A percentile compares a stretch with the other conserved stretches of the same genome.
Conservation (phyloP, 2,797 vertebrate species). For the Atherinosoma microstoma region DNA sequence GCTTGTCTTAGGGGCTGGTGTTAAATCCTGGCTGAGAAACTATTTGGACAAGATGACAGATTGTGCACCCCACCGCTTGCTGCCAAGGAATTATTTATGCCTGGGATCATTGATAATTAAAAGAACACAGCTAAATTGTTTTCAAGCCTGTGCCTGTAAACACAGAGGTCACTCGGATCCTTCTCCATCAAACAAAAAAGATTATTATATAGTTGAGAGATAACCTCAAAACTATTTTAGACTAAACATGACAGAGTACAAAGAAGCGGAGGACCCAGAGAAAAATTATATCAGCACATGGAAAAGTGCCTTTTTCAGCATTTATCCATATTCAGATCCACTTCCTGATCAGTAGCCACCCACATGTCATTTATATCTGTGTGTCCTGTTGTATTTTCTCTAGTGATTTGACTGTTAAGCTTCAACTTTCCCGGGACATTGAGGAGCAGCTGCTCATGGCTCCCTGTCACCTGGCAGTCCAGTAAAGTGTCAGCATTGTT, state of each 20-base stretch:
- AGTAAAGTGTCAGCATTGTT: constrained; percentile 28
- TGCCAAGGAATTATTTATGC: constrained; percentile 40
- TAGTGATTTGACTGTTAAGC: constrained; percentile 24
- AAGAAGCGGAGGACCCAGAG: neutral
- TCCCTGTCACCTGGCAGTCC: constrained; percentile 35
- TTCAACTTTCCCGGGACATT: constrained; percentile 23
- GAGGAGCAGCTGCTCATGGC: constrained; percentile 12
- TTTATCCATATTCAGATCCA: constrained; percentile 33
- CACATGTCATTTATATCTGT: constrained; percentile 32
- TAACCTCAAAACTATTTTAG: neutral
- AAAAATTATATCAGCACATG: neutral
- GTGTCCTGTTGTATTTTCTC: constrained; percentile 30
- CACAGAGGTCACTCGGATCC: neutral
- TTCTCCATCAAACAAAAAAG: constrained; percentile 10
- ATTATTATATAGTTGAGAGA: constrained; percentile 1
- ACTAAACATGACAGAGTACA: neutral
- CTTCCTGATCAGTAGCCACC: constrained; percentile 20
- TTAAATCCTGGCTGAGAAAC: constrained; percentile 41
- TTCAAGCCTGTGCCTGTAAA: constrained; percentile 16
- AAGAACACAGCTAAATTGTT: constrained; percentile 19
- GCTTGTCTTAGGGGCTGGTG: neutral
- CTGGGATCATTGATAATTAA: constrained; percentile 34
- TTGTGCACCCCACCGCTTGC: constrained; percentile 15
- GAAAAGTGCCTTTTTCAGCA: constrained; percentile 6
- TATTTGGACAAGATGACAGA: constrained; percentile 50